Base-by-base conservation (phyloP, 1,140 invertebrate genomes). In the Euglossa dilemma region DNA sequence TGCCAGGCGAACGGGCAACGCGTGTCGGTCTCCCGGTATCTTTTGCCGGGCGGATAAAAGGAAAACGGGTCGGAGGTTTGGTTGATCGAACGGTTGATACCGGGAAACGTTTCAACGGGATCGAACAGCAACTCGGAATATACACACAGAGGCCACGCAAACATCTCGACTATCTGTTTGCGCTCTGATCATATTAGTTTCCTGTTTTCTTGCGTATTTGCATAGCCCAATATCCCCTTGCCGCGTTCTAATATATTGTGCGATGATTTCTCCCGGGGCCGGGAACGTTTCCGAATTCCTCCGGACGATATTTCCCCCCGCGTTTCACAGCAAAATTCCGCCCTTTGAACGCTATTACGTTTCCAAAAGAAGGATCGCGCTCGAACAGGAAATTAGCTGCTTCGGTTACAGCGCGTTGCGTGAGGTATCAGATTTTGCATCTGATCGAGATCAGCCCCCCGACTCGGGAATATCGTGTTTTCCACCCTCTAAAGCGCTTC, bases 161-260 rank as follows among this genome's bases (percentile, higher is more conserved):
- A 57, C 36, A 45, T 67, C 54, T 71, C 43, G 36, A 56, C n/a
- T 36, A 12, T 77, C 63, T 69, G 45, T 77, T 70, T 77, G 56
- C 45, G 23, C 45, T 76, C 23, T 57, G 43, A n/a, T 11, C 56
- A 36, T 78, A 70, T 83, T 64, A 83, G 74, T 78, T 83, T 45
- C 45, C 66, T 59, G 81, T 71, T 78, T 83, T 78, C 81, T 83
- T 78, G 56, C 36, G 36, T 78, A 63, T 71, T 70, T 61, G 63
- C 56, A 56, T 64, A 56, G 52, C 43, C 8, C 36, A 25, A 43
- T 78, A 78, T 70, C n/a, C 66, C 8, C 66, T 18, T 36, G 36
- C 14, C n/a, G 23, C 18, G 18, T n/a, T 45, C 28, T 67, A 76
- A 75, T 75, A 81, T 54, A 50, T 18, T 59, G 36, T 36, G 47